phyloP scores from a whole-genome alignment of 2,797 vertebrate species.

The Lepilemur septentrionalis region DNA sequence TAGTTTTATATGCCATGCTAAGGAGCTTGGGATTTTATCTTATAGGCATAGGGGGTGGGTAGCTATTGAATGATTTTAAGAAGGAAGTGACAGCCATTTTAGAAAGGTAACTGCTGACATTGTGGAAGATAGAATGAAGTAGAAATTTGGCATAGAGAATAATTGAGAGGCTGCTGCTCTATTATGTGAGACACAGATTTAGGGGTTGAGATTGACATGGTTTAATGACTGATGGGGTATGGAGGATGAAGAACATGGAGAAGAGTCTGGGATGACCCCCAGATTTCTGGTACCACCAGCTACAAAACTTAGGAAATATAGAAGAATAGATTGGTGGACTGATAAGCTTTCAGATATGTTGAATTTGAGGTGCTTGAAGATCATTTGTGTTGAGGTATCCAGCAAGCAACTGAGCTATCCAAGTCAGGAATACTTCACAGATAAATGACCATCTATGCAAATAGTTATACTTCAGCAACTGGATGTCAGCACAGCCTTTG shows the following conservation, averaged over 20 bases:
- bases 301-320: slow-evolving; percentile 28
- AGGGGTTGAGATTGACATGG: neutral
- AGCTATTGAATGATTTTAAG: slow-evolving; percentile 49
- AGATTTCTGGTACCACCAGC: neutral
- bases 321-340: neutral
- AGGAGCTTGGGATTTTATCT: slow-evolving; percentile 20
- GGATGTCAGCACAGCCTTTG: neutral
- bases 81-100: slow-evolving; percentile 34
- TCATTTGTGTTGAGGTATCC: neutral
- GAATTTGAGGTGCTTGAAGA: slow-evolving; percentile 16
- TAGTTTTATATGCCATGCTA: neutral
- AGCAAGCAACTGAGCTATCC: neutral
- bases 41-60: neutral
- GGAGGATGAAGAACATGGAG: neutral
- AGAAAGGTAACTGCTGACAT: neutral
- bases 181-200: slow-evolving; percentile 7
- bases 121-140: slow-evolving; percentile 30
- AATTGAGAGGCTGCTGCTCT: neutral
- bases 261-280: neutral
- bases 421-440: slow-evolving; percentile 20
- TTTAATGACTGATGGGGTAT: slow-evolving; percentile 6
- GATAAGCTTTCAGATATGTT: neutral
- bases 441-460: neutral
- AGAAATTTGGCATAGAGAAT: neutral
- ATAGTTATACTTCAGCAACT: neutral